Base-by-base conservation (phyloP, 2,797 vertebrate genomes). In the Xiphophorus birchmanni region DNA sequence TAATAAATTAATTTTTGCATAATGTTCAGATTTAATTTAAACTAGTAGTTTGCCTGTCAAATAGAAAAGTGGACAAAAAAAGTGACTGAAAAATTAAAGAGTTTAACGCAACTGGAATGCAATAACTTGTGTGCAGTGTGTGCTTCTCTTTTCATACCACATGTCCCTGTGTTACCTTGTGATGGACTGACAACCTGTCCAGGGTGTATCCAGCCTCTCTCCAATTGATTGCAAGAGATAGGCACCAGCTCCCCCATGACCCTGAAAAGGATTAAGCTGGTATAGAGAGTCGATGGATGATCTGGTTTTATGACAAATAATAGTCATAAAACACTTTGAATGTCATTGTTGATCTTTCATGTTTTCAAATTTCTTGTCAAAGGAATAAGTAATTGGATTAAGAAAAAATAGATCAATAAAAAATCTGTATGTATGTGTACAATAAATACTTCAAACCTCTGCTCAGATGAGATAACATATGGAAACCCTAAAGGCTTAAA, bases 401-500 rank as follows among this genome's bases (percentile, higher is more conserved):
- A 47, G 42, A 29, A 10, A 37, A 23, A 23, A 5, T 40, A 21
- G 40, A 8, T 71, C 0, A 26, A 10, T 54, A 54, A 10, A 23
- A 54, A 54, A 54, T 71, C 5, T 45, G 23, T 15, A 42, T 71
- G 23, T 12, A 29, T 29, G 44, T 45, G 26, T 45, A 29, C 15
- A 44, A 71, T 71, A 12, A 44, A 44, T 44, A 6, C 11, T 71
- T 13, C 11, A n/a, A 71, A 10, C 13, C 13, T 45, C 44, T 47
- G 13, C 42, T 72, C n/a, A 47, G 44, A 47, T 72, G 23, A 71
- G 78, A 85, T 72, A 50, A 71, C 69, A 84, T 72, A 72, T 72
- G 79, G 84, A 86, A 52, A 58, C 83, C 84, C 86, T 13, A 69
- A 82, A 86, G 87, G 75, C 75, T 44, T 26, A 87, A 76, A 71